These are phyloP conservation scores for Peromyscus attwateri DNA, from an alignment of 2,797 vertebrate species.

Conservation along the genomic window DNA sequence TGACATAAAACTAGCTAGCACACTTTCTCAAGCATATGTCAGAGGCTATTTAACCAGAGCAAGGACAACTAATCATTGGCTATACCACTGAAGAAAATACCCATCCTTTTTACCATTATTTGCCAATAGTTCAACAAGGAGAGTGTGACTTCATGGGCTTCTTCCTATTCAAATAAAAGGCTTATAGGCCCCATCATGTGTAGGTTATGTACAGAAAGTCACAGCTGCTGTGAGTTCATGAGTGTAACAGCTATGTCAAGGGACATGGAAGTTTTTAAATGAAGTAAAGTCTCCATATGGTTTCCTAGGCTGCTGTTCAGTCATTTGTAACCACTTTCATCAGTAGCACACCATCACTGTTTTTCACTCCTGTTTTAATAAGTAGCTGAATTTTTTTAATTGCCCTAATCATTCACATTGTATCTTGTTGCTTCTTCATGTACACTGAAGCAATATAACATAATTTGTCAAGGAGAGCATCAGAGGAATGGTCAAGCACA, in stretches of 20 bases:
- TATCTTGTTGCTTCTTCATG: conserved; percentile 38
- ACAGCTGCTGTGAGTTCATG: background rate
- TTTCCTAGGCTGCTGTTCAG: background rate
- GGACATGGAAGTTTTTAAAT: background rate
- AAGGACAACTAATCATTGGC: background rate
- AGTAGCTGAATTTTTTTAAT: background rate
- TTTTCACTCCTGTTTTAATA: conserved; percentile 40
- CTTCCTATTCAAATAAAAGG: background rate
- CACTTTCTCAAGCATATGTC: background rate
- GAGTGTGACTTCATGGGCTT: background rate
- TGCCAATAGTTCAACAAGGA: background rate
- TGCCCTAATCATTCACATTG: conserved; percentile 67
- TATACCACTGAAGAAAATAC: background rate
- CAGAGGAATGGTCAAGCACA: conserved; percentile 61
- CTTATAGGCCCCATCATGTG: background rate
- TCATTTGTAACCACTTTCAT: conserved; percentile 21
- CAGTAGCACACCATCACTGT: background rate
- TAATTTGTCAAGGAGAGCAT: conserved; percentile 72
- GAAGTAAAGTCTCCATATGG: background rate
- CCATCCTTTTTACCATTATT: background rate
- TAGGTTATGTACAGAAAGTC: background rate
- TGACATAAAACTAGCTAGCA: background rate
- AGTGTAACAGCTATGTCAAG: background rate
- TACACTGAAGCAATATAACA: conserved; percentile 64
- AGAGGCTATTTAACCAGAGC: background rate